Evolutionary conservation across 2,888 invertebrate species (phyloP).

Genomic region (Leptopilina syphax): DNA sequence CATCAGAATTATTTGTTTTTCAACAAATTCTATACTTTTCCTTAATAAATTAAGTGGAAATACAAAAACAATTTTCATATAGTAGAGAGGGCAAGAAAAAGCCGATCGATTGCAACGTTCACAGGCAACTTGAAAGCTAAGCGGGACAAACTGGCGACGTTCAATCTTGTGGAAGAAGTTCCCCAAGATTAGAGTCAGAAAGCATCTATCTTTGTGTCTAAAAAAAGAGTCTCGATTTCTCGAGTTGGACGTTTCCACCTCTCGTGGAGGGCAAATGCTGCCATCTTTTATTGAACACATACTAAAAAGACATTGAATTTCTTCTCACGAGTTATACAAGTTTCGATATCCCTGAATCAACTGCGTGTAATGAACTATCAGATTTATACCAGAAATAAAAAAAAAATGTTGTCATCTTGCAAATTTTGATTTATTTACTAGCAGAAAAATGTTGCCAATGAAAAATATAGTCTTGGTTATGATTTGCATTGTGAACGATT

Average conservation of each 20-base stretch:
- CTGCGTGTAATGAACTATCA: neutral
- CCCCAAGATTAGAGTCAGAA: slow-evolving; percentile 16
- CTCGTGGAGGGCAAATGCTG: neutral
- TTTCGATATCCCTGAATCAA: neutral
- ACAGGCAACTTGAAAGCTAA: slow-evolving; percentile 42
- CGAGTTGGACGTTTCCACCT: slow-evolving; percentile 10
- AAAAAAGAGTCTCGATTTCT: slow-evolving; percentile 36
- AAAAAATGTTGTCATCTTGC: neutral
- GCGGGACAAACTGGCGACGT: slow-evolving; percentile 48
- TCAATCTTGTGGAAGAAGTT: slow-evolving; percentile 48
- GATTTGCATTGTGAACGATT: slow-evolving; percentile 26
- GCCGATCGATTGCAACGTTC: slow-evolving; percentile 49
- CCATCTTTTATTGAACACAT: slow-evolving; percentile 20
- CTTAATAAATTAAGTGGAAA: neutral
- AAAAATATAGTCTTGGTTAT: neutral
- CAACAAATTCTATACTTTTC: too few species aligned
- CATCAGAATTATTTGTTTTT: too few species aligned
- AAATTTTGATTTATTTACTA: neutral
- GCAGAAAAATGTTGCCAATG: neutral
- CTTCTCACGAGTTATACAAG: slow-evolving; percentile 10
- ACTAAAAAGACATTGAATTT: slow-evolving; percentile 23
- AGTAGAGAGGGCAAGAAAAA: slow-evolving; percentile 43
- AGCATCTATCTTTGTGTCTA: slow-evolving; percentile 17
- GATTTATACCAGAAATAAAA: neutral
- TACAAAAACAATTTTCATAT: slow-evolving; percentile 29